Percentiles rank a stretch among this genome's conserved stretches.
These are phyloP conservation scores for Palythoa heliodiscus DNA, from an alignment of 92 coral and sea anemone genomes.

Conservation along the genomic window DNA sequence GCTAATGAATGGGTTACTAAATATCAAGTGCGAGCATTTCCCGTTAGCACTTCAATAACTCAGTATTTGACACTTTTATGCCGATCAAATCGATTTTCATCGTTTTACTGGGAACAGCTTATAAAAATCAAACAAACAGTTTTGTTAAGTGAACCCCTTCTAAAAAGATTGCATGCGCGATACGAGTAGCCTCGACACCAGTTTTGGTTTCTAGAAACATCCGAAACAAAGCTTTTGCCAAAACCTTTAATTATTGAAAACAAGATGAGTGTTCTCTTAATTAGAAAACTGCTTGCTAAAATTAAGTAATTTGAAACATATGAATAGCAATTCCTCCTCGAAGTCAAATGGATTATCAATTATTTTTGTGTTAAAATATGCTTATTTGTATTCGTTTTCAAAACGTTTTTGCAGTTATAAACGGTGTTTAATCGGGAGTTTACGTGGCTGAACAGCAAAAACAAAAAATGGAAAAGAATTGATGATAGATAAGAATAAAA, in stretches of 20 bases:
- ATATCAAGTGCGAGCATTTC: background rate
- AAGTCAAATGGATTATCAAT: background rate
- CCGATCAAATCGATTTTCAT: too few species aligned
- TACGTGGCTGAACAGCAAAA: background rate
- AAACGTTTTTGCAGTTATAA: background rate
- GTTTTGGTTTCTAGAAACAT: background rate
- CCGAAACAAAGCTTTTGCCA: background rate
- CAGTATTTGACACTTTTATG: background rate
- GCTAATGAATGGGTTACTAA: background rate
- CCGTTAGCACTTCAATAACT: background rate
- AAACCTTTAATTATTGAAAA: background rate
- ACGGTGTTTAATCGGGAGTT: background rate
- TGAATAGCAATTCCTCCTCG: background rate
- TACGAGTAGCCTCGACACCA: background rate
- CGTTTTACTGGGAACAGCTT: too few species aligned
- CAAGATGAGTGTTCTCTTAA: conserved; percentile 4
- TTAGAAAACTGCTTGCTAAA: background rate
- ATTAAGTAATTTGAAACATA: conserved; percentile 1
- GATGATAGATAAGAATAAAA: background rate
- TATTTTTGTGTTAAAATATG: background rate
- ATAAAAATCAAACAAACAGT: background rate
- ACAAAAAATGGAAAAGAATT: background rate
- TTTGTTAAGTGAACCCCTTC: background rate
- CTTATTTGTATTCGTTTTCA: background rate
- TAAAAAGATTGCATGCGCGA: background rate